phyloP scores from a whole-genome alignment of 1,140 invertebrate genomes.

The Zaprionus lachaisei region DNA sequence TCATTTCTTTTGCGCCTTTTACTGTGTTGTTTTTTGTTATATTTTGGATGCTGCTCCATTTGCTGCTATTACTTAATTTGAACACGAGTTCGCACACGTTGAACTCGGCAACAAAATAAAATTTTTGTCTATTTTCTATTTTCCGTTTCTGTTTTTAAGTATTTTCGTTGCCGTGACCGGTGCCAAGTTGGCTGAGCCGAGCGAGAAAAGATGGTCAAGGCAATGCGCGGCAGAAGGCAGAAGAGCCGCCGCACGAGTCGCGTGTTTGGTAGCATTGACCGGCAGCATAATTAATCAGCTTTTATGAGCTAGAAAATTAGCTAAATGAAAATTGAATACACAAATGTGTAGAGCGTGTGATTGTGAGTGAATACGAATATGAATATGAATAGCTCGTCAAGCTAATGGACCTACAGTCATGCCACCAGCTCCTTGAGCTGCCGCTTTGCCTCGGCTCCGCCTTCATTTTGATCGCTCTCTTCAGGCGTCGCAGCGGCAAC shows the following conservation, averaged over 20 bases:
- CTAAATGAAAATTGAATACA: constrained; percentile 46
- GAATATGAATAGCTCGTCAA: no score
- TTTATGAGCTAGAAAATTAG: constrained; percentile 66
- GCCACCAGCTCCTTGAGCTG: no score
- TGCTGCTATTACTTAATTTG: constrained; percentile 70
- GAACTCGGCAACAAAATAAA: no score
- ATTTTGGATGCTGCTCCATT: constrained; percentile 45
- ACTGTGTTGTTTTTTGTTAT: no score
- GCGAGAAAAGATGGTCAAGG: constrained; percentile 53
- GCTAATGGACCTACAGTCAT: constrained; percentile 1
- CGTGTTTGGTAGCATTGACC: constrained; percentile 71
- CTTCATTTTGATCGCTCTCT: constrained; percentile 52
- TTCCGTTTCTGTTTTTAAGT: not conserved
- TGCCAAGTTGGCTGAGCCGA: constrained; percentile 47
- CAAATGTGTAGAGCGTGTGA: constrained; percentile 16
- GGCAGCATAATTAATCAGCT: constrained; percentile 72
- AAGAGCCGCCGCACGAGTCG: constrained; percentile 46
- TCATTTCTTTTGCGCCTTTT: no score
- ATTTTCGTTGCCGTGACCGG: not conserved
- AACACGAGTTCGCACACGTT: constrained; percentile 1
- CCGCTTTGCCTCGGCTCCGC: constrained; percentile 33
- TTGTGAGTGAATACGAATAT: not conserved
- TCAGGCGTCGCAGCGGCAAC: constrained; percentile 47
- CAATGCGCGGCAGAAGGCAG: constrained; percentile 17
- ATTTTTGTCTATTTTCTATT: not conserved